Base-by-base conservation (phyloP, 1,140 invertebrate genomes). In the Drosophila pandora region DNA sequence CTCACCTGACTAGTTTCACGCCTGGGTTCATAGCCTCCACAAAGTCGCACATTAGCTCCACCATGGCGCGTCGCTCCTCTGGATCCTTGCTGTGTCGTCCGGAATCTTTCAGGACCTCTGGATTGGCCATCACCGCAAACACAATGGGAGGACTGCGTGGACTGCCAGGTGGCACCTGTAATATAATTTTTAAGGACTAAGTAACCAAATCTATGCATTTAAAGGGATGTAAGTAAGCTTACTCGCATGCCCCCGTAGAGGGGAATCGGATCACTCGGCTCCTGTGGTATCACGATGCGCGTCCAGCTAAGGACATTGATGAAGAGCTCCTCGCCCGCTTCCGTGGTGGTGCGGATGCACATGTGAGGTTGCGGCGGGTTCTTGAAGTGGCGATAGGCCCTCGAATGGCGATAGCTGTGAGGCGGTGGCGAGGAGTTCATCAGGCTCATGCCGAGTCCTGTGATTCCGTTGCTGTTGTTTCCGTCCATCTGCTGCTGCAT, bases 331-430 rank as follows among this genome's bases (percentile, higher is more conserved):
- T 94, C 92, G 22, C 92, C 85, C 57, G 93, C 93, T 77, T 93
- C 93, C 71, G 95, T 93, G 58, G 93, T 94, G 74, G 95, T 95
- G 79, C 94, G 93, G 75, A 95, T 95, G 91, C 95, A 95, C 95
- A 95, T 95, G 88, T 95, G 94, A 23, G 95, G 95, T 63, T 95
- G 95, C 5, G 95, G 95, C 58, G 95, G 95, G 85, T 95, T 95
- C 85, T 95, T 95, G 65, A 95, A 95, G 72, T 94, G 92, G 52
- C 94, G 92, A 87, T 94, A 93, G 50, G 93, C 93, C 72, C 93
- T 91, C 32, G 93, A 93, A 47, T 92, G 92, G 23, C 93, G 91
- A 56, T 91, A 91, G 58, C 90, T 91, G 55, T 91, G 90, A 10
- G 90, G 90, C 21, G 90, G 90, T 21, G 90, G 90, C 3, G 90